Evolutionary conservation across 2,113 vertebrate genomes (phyloP).

Genomic region (Aspiorhynchus laticeps): DNA sequence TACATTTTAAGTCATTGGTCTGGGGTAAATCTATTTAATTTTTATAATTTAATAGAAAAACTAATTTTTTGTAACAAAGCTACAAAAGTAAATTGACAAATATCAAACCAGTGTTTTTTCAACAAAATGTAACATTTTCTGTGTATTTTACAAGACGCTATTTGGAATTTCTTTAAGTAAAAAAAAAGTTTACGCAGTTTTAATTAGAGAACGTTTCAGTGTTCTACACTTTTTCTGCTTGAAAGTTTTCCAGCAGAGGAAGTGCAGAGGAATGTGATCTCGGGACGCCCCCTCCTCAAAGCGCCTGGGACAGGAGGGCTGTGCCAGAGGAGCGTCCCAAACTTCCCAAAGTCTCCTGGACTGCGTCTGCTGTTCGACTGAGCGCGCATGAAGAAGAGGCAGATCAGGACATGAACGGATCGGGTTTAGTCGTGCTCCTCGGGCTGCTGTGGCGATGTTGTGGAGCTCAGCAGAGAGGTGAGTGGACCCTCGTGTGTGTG

Average conservation of each 20-base stretch:
- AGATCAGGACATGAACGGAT: slow-evolving; percentile 60
- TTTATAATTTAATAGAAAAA: too few relatives aligned
- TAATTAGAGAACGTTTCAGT: neutral
- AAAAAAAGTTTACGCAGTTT: too few relatives aligned
- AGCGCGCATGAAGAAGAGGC: neutral
- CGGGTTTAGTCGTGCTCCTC: slow-evolving; percentile 56
- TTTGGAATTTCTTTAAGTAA: too few relatives aligned
- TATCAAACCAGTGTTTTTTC: too few relatives aligned
- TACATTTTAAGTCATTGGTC: too few relatives aligned
- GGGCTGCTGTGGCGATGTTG: slow-evolving; percentile 73
- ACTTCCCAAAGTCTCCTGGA: slow-evolving; percentile 64
- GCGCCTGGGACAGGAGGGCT: neutral
- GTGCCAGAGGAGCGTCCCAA: slow-evolving; percentile 39
- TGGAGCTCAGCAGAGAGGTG: slow-evolving; percentile 77
- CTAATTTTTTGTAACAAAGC: too few relatives aligned
- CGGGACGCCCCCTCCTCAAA: slow-evolving; percentile 15
- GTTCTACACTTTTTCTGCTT: neutral
- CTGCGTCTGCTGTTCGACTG: neutral
- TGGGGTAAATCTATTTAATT: neutral
- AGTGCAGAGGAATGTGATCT: neutral
- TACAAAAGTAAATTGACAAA: too few relatives aligned
- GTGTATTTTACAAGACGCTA: too few relatives aligned
- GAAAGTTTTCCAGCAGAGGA: neutral
- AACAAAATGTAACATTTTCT: too few relatives aligned
- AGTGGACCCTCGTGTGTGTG: slow-evolving; percentile 56